Evolutionary conservation across 2,797 vertebrate species (phyloP).

Genomic region (Coranthus polyacanthus): DNA sequence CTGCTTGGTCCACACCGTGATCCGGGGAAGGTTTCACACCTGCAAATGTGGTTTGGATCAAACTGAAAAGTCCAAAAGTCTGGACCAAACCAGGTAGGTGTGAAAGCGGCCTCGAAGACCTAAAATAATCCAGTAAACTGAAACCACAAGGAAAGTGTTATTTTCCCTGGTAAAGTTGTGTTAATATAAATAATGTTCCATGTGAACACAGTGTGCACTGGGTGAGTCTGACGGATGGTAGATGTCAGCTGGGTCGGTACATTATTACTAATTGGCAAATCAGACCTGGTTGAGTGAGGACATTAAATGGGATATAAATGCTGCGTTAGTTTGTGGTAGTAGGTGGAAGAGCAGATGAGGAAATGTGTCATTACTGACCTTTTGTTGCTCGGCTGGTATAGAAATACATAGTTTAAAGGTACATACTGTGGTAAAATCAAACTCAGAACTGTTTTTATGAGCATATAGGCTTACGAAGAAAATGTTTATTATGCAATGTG

Average conservation of each 20-base stretch:
- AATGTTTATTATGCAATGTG: too few species aligned
- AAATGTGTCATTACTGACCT: conserved; percentile 22
- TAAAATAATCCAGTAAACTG: too few species aligned
- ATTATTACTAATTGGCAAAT: conserved; percentile 21
- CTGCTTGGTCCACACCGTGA: too few species aligned
- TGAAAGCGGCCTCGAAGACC: too few species aligned
- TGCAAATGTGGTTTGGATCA: too few species aligned
- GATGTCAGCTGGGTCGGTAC: background rate
- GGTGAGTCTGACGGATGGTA: background rate
- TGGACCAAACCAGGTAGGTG: too few species aligned
- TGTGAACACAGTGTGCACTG: background rate
- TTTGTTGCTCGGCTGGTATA: background rate
- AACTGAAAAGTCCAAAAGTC: too few species aligned
- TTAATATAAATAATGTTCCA: background rate
- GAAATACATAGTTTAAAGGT: background rate
- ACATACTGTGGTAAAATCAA: background rate
- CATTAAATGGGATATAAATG: conserved; percentile 13
- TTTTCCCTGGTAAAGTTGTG: too few species aligned
- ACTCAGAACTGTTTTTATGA: background rate
- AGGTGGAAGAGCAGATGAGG: conserved; percentile 13
- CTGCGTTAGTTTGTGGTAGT: background rate
- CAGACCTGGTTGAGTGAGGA: background rate
- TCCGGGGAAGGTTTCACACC: too few species aligned
- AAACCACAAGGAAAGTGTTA: too few species aligned
- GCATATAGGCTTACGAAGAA: background rate